phyloP scores from a whole-genome alignment of 2,113 vertebrate genomes.

The Talpa occidentalis region DNA sequence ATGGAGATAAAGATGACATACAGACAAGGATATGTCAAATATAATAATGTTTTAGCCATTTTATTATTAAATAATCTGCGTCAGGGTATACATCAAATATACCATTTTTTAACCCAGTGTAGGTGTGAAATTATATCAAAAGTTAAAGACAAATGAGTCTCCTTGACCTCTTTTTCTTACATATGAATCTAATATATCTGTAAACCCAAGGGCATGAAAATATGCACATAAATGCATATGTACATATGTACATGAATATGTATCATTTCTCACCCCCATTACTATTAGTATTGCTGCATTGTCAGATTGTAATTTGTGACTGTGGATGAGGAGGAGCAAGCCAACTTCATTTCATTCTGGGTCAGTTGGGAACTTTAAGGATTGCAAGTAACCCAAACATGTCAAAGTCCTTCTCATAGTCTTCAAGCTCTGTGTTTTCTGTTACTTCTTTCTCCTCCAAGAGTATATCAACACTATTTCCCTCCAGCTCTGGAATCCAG shows the following conservation, averaged over 20 bases:
- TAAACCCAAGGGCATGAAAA: not conserved
- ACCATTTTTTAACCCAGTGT: not conserved
- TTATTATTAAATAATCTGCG: not conserved
- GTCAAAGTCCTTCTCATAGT: not conserved
- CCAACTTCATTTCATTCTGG: not conserved
- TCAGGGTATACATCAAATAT: not conserved
- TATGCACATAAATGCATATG: too few relatives aligned
- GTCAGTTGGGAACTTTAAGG: not conserved
- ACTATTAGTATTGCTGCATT: not conserved
- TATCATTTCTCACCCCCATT: not conserved
- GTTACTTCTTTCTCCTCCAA: not conserved
- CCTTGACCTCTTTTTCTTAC: not conserved
- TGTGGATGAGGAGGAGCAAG: too few relatives aligned
- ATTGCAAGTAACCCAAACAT: not conserved
- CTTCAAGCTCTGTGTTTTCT: not conserved
- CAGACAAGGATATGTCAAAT: not conserved
- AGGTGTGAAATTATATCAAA: not conserved
- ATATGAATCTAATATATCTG: not conserved
- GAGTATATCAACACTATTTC: not conserved
- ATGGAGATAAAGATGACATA: not conserved
- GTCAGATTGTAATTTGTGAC: too few relatives aligned
- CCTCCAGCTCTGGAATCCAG: not conserved
- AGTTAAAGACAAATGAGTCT: not conserved
- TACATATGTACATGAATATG: too few relatives aligned
- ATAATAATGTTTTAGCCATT: not conserved